Conservation (phyloP, 2,797 vertebrate genomes). For the Aldrovandia affinis region DNA sequence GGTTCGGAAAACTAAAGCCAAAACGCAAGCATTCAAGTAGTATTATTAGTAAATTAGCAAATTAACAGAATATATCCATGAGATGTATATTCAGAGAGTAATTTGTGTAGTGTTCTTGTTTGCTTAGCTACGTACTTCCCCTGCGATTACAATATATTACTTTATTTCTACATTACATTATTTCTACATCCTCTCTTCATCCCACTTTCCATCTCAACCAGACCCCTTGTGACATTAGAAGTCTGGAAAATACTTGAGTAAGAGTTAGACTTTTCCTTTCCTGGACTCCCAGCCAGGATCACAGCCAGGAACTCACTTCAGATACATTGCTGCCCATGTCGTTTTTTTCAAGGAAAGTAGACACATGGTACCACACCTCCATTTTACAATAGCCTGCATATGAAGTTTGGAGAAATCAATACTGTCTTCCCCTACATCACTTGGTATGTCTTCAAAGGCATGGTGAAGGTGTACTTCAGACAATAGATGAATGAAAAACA, state of each 20-base stretch:
- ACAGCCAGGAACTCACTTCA: background rate
- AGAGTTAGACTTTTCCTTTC: background rate
- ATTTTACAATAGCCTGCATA: background rate
- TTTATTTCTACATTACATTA: no score
- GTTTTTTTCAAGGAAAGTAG: background rate
- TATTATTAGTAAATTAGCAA: no score
- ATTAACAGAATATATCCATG: background rate
- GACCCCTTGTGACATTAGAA: background rate
- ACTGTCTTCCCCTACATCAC: background rate
- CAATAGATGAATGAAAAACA: slow-evolving; percentile 2
- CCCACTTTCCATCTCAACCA: background rate
- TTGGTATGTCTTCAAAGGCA: background rate
- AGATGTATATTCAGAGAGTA: background rate
- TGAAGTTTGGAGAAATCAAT: background rate
- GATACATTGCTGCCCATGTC: background rate
- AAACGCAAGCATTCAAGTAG: no score
- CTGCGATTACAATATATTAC: background rate
- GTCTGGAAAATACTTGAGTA: background rate
- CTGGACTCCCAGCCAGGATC: background rate
- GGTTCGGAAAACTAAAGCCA: no score
- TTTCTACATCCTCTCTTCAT: background rate
- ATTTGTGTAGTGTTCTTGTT: background rate
- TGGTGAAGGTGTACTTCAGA: slow-evolving; percentile 1
- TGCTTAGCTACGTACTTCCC: background rate
- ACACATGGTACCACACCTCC: background rate